Evolutionary conservation across 2,797 vertebrate genomes (phyloP), one percentile per base, ranked within the genome.

Genomic region (Molossus molossus): DNA sequence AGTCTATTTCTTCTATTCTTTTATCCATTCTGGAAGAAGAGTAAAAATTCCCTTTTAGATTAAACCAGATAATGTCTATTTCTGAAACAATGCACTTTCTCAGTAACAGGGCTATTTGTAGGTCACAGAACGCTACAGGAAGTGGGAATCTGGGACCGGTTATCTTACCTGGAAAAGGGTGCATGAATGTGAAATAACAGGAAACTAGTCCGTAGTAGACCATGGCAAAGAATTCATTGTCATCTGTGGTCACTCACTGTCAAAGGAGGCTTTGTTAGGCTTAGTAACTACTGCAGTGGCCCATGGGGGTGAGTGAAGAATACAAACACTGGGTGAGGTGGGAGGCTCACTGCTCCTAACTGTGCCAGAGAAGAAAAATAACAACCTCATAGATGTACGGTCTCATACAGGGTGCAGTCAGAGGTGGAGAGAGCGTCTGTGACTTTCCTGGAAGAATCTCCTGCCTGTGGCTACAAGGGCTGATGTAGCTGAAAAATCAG

Each of bases 81-180:
- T 88, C 79, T 58, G 72, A 94, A 93, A 94, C 23, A 64, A 91
- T 20, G 50, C 4, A 65, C 60, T 70, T 90, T 90, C 55, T 64
- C 13, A 55, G 27, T 64, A 45, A 80, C 4, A 72, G 37, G 14
- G 3, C 64, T 45, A 20, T 77, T 3, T 45, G 21, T n/a, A 62
- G 55, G 37, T 80, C 67, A 88, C 12, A 15, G 33, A 80, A 76
- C 33, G 40, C 12, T 17, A 3, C 3, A 79, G 87, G 72, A 93
- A 80, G 40, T 15, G 0, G 48, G 21, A 72, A 53, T 25, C 37
- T 60, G 62, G 23, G 33, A 23, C 53, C 75, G 25, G 23, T 48
- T 60, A 33, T 64, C 48, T 77, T 80, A 25, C 37, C 40, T 20
- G 23, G 50, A 79, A 92, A 92, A n/a, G 8, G 58, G 12, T 33